Base-by-base conservation (phyloP, 2,113 vertebrate species). In the Blennius ocellaris region DNA sequence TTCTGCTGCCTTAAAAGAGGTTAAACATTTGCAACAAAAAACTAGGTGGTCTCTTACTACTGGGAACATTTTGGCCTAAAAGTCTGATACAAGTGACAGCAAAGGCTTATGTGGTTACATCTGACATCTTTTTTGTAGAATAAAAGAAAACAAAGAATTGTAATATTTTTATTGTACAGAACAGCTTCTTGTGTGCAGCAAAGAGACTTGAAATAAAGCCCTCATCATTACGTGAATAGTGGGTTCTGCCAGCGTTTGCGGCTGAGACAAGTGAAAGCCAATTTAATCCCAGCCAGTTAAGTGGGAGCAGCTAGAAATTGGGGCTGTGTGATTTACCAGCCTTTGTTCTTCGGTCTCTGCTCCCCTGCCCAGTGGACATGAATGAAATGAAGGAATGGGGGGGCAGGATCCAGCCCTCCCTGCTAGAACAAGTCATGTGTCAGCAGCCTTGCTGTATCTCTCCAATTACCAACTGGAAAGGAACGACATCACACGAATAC, bases 391-490 rank as follows among this genome's bases (percentile, higher is more conserved):
- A 73, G 48, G 57, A 55, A 64, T 45, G 37, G 72, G 67, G 73
- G 83, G 67, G 64, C 76, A 41, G 60, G 40, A 78, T 82, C 53
- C 51, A 81, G 60, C 65, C 68, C 65, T 87, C 56, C 73, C 76
- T 76, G 73, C 82, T 54, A 64, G 63, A 82, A 80, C 85, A 73
- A 87, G 81, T 70, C 82, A 69, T 78, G 77, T 83, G 79, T 88
- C 83, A 79, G 85, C 79, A 80, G 61, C 68, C 70, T 76, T 67
- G 61, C 76, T 65, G 62, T 62, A 72, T 69, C 74, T 69, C 70
- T 64, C 82, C 88, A 86, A 88, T 90, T 90, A 90, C 74, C 74
- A 79, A 68, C n/a, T 64, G 56, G 63, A 40, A 70, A 30, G 76
- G 43, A 51, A 70, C 53, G 39, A 50, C 47, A 60, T 16, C 57